phyloP scores from a whole-genome alignment of 2,888 invertebrate genomes.

The Hyppa rectilinea region DNA sequence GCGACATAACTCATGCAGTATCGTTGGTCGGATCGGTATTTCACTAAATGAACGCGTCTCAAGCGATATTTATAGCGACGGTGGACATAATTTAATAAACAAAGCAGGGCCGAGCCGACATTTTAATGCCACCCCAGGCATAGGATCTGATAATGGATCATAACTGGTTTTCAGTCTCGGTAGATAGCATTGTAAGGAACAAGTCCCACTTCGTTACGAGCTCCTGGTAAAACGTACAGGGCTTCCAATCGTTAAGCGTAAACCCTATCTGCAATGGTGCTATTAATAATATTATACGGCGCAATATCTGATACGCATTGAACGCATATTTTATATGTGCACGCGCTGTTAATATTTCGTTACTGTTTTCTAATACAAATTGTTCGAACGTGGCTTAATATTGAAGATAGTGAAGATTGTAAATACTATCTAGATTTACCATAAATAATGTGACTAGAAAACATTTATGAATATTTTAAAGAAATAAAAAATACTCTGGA shows the following conservation, averaged over 20 bases:
- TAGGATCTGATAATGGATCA: conserved; percentile 89
- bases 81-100: conserved; percentile 91
- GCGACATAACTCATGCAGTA: conserved; percentile 87
- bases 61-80: conserved; percentile 86
- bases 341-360: conserved; percentile 65
- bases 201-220: conserved; percentile 87
- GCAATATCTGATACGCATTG: conserved; percentile 83
- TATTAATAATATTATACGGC: conserved; percentile 86
- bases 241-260: conserved; percentile 77
- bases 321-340: conserved; percentile 72
- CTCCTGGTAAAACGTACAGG: conserved; percentile 84
- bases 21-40: conserved; percentile 87
- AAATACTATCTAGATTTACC: conserved; percentile 30
- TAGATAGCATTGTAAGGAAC: conserved; percentile 89
- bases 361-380: conserved; percentile 64
- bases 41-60: conserved; percentile 89
- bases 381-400: conserved; percentile 55
- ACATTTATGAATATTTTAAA: conserved; percentile 17
- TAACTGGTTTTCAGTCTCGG: conserved; percentile 87
- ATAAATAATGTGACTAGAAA: conserved; percentile 10
- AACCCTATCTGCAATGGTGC: conserved; percentile 82
- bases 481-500: conserved; percentile 15
- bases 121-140: conserved; percentile 89
- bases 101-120: conserved; percentile 86
- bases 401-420: conserved; percentile 37